Percentiles rank a stretch among this genome's conserved stretches.
Evolutionary conservation across 30 jellyfish, hydroid and myxozoan genomes (phyloP).

Genomic region (Cassiopea xamachana): DNA sequence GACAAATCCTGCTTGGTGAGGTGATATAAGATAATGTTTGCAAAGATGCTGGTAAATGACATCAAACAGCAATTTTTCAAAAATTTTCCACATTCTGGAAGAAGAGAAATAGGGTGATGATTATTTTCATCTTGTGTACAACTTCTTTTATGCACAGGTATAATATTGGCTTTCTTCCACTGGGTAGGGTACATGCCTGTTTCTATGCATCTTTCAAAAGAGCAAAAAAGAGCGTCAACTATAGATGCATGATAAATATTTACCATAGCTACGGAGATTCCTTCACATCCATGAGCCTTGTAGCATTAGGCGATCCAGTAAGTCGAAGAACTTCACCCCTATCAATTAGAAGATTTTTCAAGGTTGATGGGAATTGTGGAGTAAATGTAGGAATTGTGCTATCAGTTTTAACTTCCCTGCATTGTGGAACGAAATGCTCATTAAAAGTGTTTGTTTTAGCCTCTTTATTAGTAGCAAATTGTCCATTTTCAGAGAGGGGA

Average conservation of each 20-base stretch:
- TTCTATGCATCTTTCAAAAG: conserved; percentile 55
- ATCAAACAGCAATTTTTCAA: conserved; percentile 52
- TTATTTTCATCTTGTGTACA: conserved; percentile 49
- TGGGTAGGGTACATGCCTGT: conserved; percentile 63
- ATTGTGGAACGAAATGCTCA: conserved; percentile 38
- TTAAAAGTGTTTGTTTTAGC: conserved; percentile 54
- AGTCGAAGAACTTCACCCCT: conserved; percentile 31
- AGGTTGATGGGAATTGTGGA: conserved; percentile 33
- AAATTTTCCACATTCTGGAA: conserved; percentile 32
- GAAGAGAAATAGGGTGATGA: conserved; percentile 53
- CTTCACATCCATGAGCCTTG: conserved; percentile 55
- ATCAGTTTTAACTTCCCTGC: conserved; percentile 48
- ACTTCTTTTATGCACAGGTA: conserved; percentile 66
- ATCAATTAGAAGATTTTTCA: conserved; percentile 3
- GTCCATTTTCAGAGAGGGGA: conserved; percentile 52
- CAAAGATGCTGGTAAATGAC: conserved; percentile 68
- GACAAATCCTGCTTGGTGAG: conserved; percentile 67
- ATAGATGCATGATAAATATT: conserved; percentile 25
- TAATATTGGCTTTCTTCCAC: conserved; percentile 62
- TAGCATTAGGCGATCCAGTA: conserved; percentile 43
- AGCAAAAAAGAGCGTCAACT: conserved; percentile 44
- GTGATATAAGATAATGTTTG: conserved; percentile 30
- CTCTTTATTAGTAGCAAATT: conserved; percentile 37
- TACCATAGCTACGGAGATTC: conserved; percentile 49
- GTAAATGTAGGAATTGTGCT: conserved; percentile 57